These are phyloP conservation scores for Xestia c-nigrum DNA, from an alignment of 2,888 invertebrate genomes.

Conservation along the genomic window DNA sequence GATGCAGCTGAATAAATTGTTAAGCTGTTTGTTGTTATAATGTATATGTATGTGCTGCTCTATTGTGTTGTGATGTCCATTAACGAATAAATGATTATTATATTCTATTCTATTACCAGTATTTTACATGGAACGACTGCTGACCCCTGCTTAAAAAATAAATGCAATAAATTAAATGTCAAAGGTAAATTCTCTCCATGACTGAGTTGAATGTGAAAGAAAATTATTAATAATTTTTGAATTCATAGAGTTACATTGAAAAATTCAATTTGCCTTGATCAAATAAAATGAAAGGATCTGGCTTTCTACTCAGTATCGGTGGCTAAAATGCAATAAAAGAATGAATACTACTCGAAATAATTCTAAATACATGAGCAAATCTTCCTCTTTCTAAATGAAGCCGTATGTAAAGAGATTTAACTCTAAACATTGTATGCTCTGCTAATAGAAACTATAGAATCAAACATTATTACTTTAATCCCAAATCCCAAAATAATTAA, in stretches of 20 bases:
- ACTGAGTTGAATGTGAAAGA: not conserved
- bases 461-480: constrained; percentile 35
- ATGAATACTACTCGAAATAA: not conserved
- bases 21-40: no score
- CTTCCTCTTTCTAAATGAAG: constrained; percentile 21
- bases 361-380: constrained; percentile 19
- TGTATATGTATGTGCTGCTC: no score
- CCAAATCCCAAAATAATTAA: constrained; percentile 64
- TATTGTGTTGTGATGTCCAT: no score
- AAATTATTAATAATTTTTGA: not conserved
- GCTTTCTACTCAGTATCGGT: not conserved
- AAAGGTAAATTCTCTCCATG: not conserved
- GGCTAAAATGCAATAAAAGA: not conserved
- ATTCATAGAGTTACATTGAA: not conserved
- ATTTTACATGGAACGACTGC: no score
- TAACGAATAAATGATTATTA: no score
- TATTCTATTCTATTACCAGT: no score
- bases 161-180: no score
- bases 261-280: not conserved
- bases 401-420: constrained; percentile 32
- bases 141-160: no score
- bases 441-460: constrained; percentile 17
- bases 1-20: no score
- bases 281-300: not conserved
- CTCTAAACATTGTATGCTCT: constrained; percentile 11